Conservation (phyloP, 2,888 invertebrate species). For the Plagodis dolabraria region DNA sequence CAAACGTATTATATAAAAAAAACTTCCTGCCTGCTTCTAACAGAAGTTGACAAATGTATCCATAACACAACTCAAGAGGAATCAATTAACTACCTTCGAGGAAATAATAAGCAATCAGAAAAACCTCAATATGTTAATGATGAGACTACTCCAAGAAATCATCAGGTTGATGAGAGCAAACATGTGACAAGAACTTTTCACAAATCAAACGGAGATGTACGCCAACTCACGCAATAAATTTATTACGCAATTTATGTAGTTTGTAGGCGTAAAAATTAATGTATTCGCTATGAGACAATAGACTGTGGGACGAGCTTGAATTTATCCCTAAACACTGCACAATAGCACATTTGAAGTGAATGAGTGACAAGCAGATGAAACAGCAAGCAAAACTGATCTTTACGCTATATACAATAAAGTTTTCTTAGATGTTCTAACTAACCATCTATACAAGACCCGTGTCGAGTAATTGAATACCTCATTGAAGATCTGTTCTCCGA, state of each 20-base stretch:
- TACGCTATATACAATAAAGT: conserved; percentile 40
- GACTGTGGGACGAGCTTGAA: conserved; percentile 63
- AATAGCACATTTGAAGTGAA: conserved; percentile 52
- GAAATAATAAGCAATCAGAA: too few relatives aligned
- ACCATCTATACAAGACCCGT: conserved; percentile 42
- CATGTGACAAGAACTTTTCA: conserved; percentile 1
- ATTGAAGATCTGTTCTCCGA: conserved; percentile 37
- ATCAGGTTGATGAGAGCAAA: neutral
- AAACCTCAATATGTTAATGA: too few relatives aligned
- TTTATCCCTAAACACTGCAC: conserved; percentile 50
- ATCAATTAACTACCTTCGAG: too few relatives aligned
- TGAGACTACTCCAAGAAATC: too few relatives aligned
- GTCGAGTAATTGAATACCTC: conserved; percentile 42
- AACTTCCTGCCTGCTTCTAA: too few relatives aligned
- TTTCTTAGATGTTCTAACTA: conserved; percentile 34
- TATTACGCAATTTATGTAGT: conserved; percentile 52
- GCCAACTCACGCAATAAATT: conserved; percentile 39
- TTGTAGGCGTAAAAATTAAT: conserved; percentile 54
- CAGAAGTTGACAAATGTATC: too few relatives aligned
- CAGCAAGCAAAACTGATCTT: conserved; percentile 45
- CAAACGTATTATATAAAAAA: too few relatives aligned
- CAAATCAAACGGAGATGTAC: conserved; percentile 33
- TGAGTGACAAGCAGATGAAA: conserved; percentile 35
- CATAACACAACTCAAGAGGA: too few relatives aligned
- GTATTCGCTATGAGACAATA: conserved; percentile 58